phyloP scores from a whole-genome alignment of 1,140 invertebrate species.

The Rhizoglyphus robini region DNA sequence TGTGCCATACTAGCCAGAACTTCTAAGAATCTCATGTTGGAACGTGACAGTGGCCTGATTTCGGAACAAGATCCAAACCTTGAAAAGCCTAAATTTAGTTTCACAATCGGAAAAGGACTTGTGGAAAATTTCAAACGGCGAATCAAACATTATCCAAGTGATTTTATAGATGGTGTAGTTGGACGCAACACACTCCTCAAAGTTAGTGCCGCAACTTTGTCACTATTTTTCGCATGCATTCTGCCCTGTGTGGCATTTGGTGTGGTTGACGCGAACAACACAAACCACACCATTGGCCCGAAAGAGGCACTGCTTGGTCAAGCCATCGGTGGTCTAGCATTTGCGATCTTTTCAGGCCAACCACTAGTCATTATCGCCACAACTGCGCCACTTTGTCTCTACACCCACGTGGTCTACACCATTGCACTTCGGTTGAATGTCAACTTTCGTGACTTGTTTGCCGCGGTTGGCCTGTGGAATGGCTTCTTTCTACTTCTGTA shows the following conservation, averaged over 20 bases:
- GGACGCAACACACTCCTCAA: slow-evolving; percentile 43
- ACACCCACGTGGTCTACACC: slow-evolving; percentile 40
- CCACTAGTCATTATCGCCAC: slow-evolving; percentile 41
- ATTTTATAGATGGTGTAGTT: slow-evolving; percentile 35
- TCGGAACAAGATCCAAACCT: not conserved
- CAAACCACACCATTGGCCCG: slow-evolving; percentile 38
- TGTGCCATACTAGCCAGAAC: not conserved
- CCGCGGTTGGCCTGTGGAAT: slow-evolving; percentile 41
- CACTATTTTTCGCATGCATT: slow-evolving; percentile 42
- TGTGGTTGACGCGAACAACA: slow-evolving; percentile 40
- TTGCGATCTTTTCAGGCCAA: slow-evolving; percentile 37
- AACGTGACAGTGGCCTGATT: not conserved
- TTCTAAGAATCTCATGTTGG: not conserved
- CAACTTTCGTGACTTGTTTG: slow-evolving; percentile 41
- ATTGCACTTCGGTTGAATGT: slow-evolving; percentile 37
- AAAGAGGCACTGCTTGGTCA: slow-evolving; percentile 41
- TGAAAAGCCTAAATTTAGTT: not conserved
- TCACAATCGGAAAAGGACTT: slow-evolving; percentile 26
- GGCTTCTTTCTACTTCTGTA: slow-evolving; percentile 39
- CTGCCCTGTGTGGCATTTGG: slow-evolving; percentile 42
- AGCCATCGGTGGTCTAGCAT: slow-evolving; percentile 40
- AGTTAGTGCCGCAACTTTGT: slow-evolving; percentile 33
- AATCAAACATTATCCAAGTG: slow-evolving; percentile 29
- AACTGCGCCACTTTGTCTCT: slow-evolving; percentile 41
- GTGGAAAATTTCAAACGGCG: slow-evolving; percentile 32